Percentiles rank a stretch among this genome's conserved stretches.
Conservation (phyloP, 2,888 invertebrate genomes). For the Ophonus ardosiacus region DNA sequence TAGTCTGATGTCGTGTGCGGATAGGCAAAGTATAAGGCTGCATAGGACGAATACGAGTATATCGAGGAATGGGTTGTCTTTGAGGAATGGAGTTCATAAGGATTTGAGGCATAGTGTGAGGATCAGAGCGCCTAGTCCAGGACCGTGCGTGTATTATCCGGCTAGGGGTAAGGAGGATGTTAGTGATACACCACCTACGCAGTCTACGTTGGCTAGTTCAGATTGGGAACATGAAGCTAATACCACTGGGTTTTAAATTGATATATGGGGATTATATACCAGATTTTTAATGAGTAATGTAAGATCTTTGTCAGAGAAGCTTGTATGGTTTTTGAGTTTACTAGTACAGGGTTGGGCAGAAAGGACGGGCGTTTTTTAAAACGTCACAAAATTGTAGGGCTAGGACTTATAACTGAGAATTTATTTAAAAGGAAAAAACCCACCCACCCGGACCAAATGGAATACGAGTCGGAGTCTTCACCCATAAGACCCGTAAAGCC, state of each 20-base stretch:
- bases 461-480: too few species aligned
- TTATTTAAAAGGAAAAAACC: too few species aligned
- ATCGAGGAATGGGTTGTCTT: conserved; percentile 73
- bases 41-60: conserved; percentile 77
- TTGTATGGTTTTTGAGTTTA: too few species aligned
- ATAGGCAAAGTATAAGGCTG: conserved; percentile 84
- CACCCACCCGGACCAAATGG: too few species aligned
- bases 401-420: too few species aligned
- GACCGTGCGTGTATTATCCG: conserved; percentile 79
- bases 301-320: too few species aligned
- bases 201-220: conserved; percentile 69
- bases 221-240: conserved; percentile 52
- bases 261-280: not conserved
- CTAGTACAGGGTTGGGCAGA: too few species aligned
- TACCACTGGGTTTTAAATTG: conserved; percentile 50
- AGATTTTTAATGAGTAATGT: not conserved
- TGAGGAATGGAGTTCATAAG: conserved; percentile 71
- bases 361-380: too few species aligned
- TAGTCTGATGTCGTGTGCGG: conserved; percentile 89
- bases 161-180: conserved; percentile 72
- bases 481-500: too few species aligned
- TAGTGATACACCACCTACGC: conserved; percentile 71
- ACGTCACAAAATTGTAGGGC: too few species aligned
- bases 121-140: conserved; percentile 74
- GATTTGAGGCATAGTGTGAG: conserved; percentile 69